Evolutionary conservation across 2,888 invertebrate genomes (phyloP).

Genomic region (Lucinisca nassula): DNA sequence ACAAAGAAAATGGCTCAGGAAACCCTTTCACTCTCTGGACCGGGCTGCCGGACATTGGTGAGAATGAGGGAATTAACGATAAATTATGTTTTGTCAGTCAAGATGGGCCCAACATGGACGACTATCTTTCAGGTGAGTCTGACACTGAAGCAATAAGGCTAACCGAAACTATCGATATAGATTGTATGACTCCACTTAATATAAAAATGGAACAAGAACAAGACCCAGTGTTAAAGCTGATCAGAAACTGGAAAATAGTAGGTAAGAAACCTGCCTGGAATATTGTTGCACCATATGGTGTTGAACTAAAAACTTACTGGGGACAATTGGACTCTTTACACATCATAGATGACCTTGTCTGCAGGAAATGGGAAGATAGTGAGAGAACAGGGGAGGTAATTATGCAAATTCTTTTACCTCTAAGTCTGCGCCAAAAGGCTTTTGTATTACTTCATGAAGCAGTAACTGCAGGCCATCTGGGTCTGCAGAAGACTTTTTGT

Average conservation of each 20-base stretch:
- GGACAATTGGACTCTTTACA: neutral
- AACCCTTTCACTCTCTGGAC: no score
- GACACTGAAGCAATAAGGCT: neutral
- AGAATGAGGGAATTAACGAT: neutral
- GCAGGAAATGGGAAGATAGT: neutral
- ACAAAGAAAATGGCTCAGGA: no score
- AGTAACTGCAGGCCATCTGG: constrained; percentile 22
- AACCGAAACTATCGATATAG: neutral
- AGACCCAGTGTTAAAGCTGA: neutral
- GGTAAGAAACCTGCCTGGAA: neutral
- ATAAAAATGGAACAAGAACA: neutral
- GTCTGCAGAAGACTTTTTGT: constrained; percentile 15
- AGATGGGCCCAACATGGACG: neutral
- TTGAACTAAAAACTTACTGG: neutral
- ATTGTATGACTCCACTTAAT: neutral
- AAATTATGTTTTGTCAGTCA: neutral
- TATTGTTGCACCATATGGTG: neutral
- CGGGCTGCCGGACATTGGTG: no score
- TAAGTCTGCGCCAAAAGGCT: neutral
- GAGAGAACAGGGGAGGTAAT: neutral
- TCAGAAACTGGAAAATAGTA: neutral
- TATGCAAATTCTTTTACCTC: neutral
- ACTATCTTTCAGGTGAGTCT: neutral
- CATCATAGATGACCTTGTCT: neutral
- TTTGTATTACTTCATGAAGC: neutral